phyloP scores from a whole-genome alignment of 2,888 invertebrate genomes.

The Teleiodes luculella region DNA sequence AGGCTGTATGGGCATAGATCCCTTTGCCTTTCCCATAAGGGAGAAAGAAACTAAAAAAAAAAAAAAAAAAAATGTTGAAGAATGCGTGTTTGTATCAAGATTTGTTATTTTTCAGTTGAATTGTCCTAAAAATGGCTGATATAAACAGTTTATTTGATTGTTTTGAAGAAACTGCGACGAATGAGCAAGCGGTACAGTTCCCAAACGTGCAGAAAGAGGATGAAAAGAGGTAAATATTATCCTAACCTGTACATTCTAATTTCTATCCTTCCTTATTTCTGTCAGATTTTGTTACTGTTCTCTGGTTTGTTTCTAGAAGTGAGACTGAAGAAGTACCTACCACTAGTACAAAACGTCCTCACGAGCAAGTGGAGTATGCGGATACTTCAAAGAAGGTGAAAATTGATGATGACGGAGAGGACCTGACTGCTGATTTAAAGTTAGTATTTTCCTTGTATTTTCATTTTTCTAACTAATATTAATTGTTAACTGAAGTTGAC shows the following conservation, averaged over 20 bases:
- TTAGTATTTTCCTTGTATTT: constrained; percentile 31
- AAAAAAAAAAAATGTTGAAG: too few relatives aligned
- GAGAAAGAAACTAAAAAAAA: too few relatives aligned
- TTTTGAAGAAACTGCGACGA: constrained; percentile 53
- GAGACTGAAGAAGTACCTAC: constrained; percentile 28
- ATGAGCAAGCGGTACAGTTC: constrained; percentile 45
- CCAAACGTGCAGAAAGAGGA: constrained; percentile 43
- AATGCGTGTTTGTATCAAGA: too few relatives aligned
- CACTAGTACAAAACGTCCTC: constrained; percentile 49
- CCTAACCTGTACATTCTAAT: constrained; percentile 39
- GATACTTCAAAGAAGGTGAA: constrained; percentile 54
- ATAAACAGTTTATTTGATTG: constrained; percentile 63
- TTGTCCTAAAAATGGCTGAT: constrained; percentile 46
- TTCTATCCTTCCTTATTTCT: constrained; percentile 12
- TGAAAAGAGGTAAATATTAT: constrained; percentile 43
- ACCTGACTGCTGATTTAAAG: constrained; percentile 61
- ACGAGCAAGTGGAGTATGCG: constrained; percentile 55
- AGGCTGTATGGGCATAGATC: too few relatives aligned
- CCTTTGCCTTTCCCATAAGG: too few relatives aligned
- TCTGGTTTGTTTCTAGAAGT: constrained; percentile 30
- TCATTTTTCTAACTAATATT: neutral
- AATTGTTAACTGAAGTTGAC: too few relatives aligned
- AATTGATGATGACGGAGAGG: constrained; percentile 50
- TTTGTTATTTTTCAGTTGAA: neutral
- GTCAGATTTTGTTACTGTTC: neutral